Evolutionary conservation across 2,797 vertebrate genomes (phyloP).

Genomic region (Pitangus sulphuratus): DNA sequence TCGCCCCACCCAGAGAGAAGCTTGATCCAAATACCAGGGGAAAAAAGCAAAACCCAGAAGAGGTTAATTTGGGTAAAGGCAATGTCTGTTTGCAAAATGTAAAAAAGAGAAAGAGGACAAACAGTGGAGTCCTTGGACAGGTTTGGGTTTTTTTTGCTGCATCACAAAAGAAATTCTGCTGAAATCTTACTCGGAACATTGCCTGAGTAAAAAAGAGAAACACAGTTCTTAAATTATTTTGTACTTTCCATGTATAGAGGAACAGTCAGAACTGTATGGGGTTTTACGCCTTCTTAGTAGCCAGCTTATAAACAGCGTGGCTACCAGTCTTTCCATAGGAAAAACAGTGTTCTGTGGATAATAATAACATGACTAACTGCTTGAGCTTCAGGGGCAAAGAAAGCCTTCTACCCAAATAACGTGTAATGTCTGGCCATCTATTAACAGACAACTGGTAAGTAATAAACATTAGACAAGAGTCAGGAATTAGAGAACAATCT

Average conservation of each 20-base stretch:
- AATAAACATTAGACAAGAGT: background rate
- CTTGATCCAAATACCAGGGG: background rate
- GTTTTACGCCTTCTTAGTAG: slow-evolving; percentile 64
- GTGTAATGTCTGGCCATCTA: background rate
- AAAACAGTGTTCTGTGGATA: slow-evolving; percentile 50
- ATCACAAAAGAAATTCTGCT: slow-evolving; percentile 61
- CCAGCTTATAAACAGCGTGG: slow-evolving; percentile 55
- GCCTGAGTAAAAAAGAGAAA: slow-evolving; percentile 73
- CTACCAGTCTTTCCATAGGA: slow-evolving; percentile 62
- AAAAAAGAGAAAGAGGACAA: background rate
- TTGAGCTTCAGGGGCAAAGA: background rate
- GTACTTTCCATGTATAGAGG: slow-evolving; percentile 68
- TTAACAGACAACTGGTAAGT: background rate
- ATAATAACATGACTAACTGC: background rate
- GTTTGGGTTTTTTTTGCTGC: background rate
- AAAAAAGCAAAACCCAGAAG: background rate
- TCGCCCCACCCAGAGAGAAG: slow-evolving; percentile 7
- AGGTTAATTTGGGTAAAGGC: slow-evolving; percentile 7
- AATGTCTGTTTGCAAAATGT: background rate
- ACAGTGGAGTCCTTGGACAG: background rate
- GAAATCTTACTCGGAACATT: slow-evolving; percentile 61
- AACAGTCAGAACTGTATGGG: slow-evolving; percentile 71
- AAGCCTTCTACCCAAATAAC: background rate
- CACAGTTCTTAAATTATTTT: slow-evolving; percentile 68
- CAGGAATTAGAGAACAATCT: background rate